Evolutionary conservation across 2,113 vertebrate species (phyloP).

Genomic region (Seriola quinqueradiata): DNA sequence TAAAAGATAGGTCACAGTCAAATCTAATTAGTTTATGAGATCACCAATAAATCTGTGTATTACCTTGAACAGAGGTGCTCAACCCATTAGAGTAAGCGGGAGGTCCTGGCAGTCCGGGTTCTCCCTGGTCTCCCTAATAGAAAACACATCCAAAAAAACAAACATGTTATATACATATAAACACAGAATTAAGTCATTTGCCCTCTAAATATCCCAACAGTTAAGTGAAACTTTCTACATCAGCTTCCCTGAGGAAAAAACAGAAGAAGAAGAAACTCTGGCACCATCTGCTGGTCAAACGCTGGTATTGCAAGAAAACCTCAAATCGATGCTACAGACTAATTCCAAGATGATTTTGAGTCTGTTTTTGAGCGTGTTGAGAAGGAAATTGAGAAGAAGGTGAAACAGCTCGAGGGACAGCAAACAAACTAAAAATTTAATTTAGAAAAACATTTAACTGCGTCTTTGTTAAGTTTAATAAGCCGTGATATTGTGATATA

Average conservation of each 20-base stretch:
- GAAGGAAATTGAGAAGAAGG: too few relatives aligned
- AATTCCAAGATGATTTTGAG: too few relatives aligned
- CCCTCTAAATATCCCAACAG: background rate
- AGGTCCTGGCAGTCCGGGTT: slow-evolving; percentile 86
- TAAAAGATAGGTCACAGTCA: background rate
- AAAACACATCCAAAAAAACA: background rate
- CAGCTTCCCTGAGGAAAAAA: background rate
- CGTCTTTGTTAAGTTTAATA: too few relatives aligned
- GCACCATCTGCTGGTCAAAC: slow-evolving; percentile 25
- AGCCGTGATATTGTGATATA: too few relatives aligned
- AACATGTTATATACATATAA: background rate
- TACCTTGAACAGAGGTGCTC: slow-evolving; percentile 70
- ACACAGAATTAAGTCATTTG: too few relatives aligned
- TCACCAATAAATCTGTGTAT: background rate
- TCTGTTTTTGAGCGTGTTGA: too few relatives aligned
- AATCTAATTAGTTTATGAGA: background rate
- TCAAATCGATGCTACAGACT: too few relatives aligned
- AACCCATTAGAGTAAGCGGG: slow-evolving; percentile 60
- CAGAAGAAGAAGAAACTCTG: background rate
- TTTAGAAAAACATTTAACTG: too few relatives aligned
- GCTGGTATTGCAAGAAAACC: background rate
- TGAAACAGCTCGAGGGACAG: too few relatives aligned
- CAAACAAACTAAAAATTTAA: too few relatives aligned
- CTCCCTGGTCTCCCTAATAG: slow-evolving; percentile 90
- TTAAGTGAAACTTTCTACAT: background rate